Base-by-base conservation (phyloP, 2,888 invertebrate species). In the Eumerus sabulonum region DNA sequence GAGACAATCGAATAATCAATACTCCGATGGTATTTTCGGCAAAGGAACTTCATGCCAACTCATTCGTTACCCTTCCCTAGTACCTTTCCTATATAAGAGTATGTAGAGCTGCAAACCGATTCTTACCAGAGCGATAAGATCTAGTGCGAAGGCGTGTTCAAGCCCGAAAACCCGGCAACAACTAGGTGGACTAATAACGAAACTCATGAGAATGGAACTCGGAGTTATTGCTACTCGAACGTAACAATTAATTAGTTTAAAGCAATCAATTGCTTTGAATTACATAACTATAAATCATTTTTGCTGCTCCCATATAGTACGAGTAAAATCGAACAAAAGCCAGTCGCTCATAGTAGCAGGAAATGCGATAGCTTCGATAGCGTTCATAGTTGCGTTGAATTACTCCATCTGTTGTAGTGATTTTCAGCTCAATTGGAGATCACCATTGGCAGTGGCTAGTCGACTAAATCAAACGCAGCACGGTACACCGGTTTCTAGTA, bases 401-500 rank as follows among this genome's bases (percentile, higher is more conserved):
- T 71, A 66, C 60, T 77, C 66, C 62, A 77, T 67, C 72, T 51
- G 48, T 56, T 40, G 51, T 47, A 53, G 70, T 59, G 53, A 54
- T 76, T 76, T 70, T 57, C 63, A 36, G 64, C 70, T 70, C 76
- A 73, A 67, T 73, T 63, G 57, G 62, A 73, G 62, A 73, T 73
- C 57, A 50, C 62, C 48, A 42, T 27, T 67, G 63, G 57, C 50
- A 44, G 12, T 19, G 53, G 67, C 16, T 67, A 45, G 27, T 27
- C 27, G 2, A 7, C 27, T 27, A n/a, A 19, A 51, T 16, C 17
- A 40, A 40, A n/a, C 19, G 16, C 27, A 12, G 17, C 13, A 47
- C 19, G 14, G 42, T 9, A 36, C 38, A 13, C 14, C 59, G 5
- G n/a, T n/a, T 11, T 18, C 48, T 12, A 1, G 36, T 1, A 19